Evolutionary conservation across 2,888 invertebrate species (phyloP).

Genomic region (Tetragnatha montana): DNA sequence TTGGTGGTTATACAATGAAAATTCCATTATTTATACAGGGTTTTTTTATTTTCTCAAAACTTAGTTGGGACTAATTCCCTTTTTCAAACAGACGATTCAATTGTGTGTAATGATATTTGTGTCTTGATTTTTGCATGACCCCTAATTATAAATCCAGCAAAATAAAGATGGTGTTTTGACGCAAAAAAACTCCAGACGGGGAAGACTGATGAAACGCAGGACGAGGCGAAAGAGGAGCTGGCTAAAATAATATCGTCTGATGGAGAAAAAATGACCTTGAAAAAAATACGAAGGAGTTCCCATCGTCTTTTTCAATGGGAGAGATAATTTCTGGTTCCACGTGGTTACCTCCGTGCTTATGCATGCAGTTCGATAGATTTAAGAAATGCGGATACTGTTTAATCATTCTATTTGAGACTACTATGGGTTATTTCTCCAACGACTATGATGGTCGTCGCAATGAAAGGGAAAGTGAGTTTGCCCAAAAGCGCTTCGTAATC

Average conservation of each 20-base stretch:
- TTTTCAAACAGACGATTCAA: too few species aligned
- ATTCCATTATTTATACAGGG: too few species aligned
- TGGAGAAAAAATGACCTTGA: slow-evolving; percentile 19
- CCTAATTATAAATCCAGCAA: not conserved
- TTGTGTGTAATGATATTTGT: too few species aligned
- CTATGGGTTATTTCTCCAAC: not conserved
- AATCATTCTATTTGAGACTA: slow-evolving; percentile 5
- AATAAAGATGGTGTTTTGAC: not conserved
- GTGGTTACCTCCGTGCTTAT: slow-evolving; percentile 18
- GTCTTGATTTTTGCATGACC: not conserved
- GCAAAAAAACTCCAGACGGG: not conserved
- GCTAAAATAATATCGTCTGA: slow-evolving; percentile 33
- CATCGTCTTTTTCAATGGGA: slow-evolving; percentile 35
- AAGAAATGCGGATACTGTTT: slow-evolving; percentile 34
- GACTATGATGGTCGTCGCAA: not conserved
- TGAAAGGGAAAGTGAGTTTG: not conserved
- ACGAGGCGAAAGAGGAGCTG: slow-evolving; percentile 21
- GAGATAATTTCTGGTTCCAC: slow-evolving; percentile 50
- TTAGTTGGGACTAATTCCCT: too few species aligned
- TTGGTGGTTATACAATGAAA: too few species aligned
- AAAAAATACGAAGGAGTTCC: slow-evolving; percentile 39
- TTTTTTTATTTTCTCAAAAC: too few species aligned
- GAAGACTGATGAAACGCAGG: slow-evolving; percentile 21
- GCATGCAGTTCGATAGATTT: slow-evolving; percentile 25
- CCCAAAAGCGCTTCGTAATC: not conserved